Evolutionary conservation across 2,113 vertebrate species (phyloP).

Genomic region (Paracanthobrama guichenoti): DNA sequence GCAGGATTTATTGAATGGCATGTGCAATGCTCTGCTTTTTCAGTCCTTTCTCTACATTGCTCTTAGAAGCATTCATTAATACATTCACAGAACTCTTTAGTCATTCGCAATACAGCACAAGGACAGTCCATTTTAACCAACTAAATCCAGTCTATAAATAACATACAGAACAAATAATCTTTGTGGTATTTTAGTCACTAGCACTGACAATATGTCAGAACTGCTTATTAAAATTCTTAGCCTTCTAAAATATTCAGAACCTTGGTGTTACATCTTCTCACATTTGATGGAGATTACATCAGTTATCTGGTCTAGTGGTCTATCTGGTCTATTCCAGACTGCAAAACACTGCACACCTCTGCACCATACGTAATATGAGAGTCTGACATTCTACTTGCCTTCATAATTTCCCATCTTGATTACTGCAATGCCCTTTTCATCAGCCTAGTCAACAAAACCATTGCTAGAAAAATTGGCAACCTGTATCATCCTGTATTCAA

Average conservation of each 20-base stretch:
- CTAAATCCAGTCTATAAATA: constrained; percentile 6
- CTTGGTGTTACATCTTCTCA: not conserved
- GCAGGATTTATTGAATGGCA: constrained; percentile 44
- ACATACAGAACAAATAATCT: not conserved
- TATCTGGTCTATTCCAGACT: too few relatives aligned
- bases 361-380: not conserved
- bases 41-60: not conserved
- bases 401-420: not conserved
- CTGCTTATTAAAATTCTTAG: not conserved
- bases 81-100: not conserved
- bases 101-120: constrained; percentile 1
- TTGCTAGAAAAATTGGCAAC: not conserved
- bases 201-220: not conserved
- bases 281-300: not conserved
- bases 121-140: not conserved
- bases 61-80: constrained; percentile 4
- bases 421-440: not conserved
- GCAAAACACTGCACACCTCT: not conserved
- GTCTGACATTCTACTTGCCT: not conserved
- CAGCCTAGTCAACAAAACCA: not conserved
- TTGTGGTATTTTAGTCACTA: not conserved
- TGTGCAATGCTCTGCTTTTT: constrained; percentile 22
- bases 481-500: not conserved
- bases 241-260: not conserved
- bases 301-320: not conserved